Conservation (phyloP, 2,888 invertebrate species). For the Ectemnius cavifrons region DNA sequence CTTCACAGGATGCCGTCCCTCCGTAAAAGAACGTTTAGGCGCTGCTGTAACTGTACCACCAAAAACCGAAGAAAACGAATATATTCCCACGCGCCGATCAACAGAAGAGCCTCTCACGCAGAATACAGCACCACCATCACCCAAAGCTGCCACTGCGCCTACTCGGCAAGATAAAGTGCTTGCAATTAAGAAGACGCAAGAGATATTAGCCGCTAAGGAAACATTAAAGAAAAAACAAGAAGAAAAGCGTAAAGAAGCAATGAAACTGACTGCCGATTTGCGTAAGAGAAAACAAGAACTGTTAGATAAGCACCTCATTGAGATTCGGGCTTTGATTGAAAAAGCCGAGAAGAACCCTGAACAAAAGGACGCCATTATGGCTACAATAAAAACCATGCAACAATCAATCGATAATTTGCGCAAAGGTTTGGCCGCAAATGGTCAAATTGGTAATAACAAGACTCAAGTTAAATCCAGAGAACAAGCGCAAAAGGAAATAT, state of each 20-base stretch:
- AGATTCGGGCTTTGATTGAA: conserved; percentile 90
- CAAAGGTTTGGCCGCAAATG: conserved; percentile 83
- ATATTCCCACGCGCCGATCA: conserved; percentile 74
- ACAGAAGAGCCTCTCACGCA: conserved; percentile 67
- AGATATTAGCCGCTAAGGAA: conserved; percentile 82
- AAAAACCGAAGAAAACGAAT: conserved; percentile 74
- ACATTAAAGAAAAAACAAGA: conserved; percentile 87
- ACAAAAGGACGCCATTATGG: conserved; percentile 87
- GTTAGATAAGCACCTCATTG: conserved; percentile 92
- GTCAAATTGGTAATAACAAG: conserved; percentile 78
- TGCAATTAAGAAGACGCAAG: conserved; percentile 81
- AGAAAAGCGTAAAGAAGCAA: conserved; percentile 86
- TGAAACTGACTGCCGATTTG: conserved; percentile 88
- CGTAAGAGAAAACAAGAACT: conserved; percentile 91
- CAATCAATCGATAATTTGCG: conserved; percentile 89
- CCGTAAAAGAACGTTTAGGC: conserved; percentile 75
- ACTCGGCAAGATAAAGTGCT: conserved; percentile 74
- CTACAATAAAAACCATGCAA: conserved; percentile 90
- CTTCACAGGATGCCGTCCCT: conserved; percentile 69
- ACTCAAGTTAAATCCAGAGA: conserved; percentile 84
- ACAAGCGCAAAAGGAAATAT: conserved; percentile 91
- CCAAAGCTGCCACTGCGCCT: conserved; percentile 71
- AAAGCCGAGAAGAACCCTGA: conserved; percentile 89
- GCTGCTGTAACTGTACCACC: conserved; percentile 64
- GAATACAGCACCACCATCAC: conserved; percentile 73